Conservation (phyloP, 1,140 invertebrate genomes). For the Heliconius himera region DNA sequence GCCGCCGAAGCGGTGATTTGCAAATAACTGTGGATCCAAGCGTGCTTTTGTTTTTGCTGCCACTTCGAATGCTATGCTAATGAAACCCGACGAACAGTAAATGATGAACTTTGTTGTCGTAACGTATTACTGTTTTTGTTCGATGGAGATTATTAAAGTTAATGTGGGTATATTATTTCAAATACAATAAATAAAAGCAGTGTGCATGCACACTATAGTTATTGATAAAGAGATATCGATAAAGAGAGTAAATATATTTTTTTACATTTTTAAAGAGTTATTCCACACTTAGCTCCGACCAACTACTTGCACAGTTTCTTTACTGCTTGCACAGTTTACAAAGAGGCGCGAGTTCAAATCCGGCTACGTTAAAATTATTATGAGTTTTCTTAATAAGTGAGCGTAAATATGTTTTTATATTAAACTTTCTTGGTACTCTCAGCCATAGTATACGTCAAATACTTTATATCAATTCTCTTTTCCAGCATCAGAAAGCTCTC, state of each 20-base stretch:
- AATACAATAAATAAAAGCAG: not conserved
- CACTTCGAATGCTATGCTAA: not conserved
- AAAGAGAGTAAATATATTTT: too few species aligned
- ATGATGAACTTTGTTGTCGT: not conserved
- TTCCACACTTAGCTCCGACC: too few species aligned
- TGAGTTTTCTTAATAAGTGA: too few species aligned
- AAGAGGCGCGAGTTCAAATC: too few species aligned
- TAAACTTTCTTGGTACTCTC: not conserved
- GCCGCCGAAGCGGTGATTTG: not conserved
- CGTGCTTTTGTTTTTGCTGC: not conserved
- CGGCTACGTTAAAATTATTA: too few species aligned
- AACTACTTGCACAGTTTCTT: too few species aligned
- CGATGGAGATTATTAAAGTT: not conserved
- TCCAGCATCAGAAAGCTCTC: conserved; percentile 58
- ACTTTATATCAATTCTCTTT: not conserved
- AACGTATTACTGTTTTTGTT: not conserved
- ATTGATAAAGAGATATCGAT: too few species aligned
- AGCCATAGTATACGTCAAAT: not conserved
- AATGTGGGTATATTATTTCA: not conserved
- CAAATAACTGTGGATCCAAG: conserved; percentile 6
- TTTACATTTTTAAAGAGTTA: too few species aligned
- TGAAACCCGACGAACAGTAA: not conserved
- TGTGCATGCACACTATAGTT: not conserved
- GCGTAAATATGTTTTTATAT: too few species aligned
- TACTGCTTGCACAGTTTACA: too few species aligned